Evolutionary conservation across 1,140 invertebrate genomes (phyloP).

Genomic region (Sesamia nonagrioides): DNA sequence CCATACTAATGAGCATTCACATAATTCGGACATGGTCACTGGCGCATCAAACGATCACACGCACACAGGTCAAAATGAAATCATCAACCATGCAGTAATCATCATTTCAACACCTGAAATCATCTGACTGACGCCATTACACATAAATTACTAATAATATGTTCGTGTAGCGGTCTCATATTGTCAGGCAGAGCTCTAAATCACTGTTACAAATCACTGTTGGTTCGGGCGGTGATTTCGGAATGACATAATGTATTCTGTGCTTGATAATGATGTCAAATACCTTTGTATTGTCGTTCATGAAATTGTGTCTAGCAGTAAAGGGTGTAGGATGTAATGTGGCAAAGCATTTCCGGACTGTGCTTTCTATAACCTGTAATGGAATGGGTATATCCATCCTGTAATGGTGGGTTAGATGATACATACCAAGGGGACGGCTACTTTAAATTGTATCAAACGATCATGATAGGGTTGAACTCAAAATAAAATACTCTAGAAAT

Average conservation of each 20-base stretch:
- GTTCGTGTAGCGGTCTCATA: constrained; percentile 12
- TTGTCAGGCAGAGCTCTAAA: constrained; percentile 3
- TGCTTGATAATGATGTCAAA: constrained; percentile 11
- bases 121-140: constrained; percentile 21
- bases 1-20: too few relatives aligned
- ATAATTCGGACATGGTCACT: background rate
- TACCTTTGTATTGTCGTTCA: constrained; percentile 6
- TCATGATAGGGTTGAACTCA: too few relatives aligned
- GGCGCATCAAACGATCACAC: background rate
- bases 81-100: constrained; percentile 22
- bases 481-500: too few relatives aligned
- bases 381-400: too few relatives aligned
- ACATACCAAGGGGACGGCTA: too few relatives aligned
- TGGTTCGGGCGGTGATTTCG: background rate
- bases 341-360: background rate
- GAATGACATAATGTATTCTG: constrained; percentile 24
- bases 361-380: too few relatives aligned
- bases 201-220: constrained; percentile 6
- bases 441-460: too few relatives aligned
- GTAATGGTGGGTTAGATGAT: too few relatives aligned
- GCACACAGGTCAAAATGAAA: constrained; percentile 4
- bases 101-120: constrained; percentile 35
- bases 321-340: background rate
- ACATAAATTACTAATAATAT: constrained; percentile 23
- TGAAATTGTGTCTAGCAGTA: background rate